Percentiles rank a stretch among this genome's conserved stretches.
These are phyloP conservation scores for Machaerirhynchus nigripectus DNA, from an alignment of 2,113 vertebrate species.

Conservation along the genomic window DNA sequence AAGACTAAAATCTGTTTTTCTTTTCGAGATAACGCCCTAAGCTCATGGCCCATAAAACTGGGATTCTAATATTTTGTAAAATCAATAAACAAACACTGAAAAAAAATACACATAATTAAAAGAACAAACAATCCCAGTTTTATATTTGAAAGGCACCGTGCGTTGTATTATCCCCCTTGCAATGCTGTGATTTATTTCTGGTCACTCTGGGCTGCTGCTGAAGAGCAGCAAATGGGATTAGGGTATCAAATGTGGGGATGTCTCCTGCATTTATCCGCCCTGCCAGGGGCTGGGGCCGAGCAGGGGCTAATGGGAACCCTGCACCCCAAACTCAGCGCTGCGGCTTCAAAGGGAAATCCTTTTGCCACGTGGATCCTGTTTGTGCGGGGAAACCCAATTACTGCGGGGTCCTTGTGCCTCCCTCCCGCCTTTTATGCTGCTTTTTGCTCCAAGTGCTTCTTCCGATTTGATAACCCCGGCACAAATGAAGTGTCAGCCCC, in stretches of 20 bases:
- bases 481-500: conserved; percentile 3
- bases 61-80: background rate
- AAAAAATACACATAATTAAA: background rate
- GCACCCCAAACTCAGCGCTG: background rate
- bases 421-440: background rate
- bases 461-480: conserved; percentile 8
- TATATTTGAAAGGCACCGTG: background rate
- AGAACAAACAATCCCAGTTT: background rate
- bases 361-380: background rate
- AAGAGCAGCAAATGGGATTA: background rate
- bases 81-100: background rate
- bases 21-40: background rate
- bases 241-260: background rate
- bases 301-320: background rate
- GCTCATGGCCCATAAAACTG: background rate
- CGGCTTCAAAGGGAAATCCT: background rate
- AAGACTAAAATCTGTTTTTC: background rate
- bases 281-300: background rate
- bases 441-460: conserved; percentile 5
- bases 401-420: background rate
- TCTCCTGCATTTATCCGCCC: background rate
- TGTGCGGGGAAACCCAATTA: conserved; percentile 38
- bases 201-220: background rate
- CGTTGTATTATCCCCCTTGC: background rate
- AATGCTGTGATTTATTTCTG: background rate